phyloP scores from a whole-genome alignment of 2,888 invertebrate species.

The Sarcophaga variegata region DNA sequence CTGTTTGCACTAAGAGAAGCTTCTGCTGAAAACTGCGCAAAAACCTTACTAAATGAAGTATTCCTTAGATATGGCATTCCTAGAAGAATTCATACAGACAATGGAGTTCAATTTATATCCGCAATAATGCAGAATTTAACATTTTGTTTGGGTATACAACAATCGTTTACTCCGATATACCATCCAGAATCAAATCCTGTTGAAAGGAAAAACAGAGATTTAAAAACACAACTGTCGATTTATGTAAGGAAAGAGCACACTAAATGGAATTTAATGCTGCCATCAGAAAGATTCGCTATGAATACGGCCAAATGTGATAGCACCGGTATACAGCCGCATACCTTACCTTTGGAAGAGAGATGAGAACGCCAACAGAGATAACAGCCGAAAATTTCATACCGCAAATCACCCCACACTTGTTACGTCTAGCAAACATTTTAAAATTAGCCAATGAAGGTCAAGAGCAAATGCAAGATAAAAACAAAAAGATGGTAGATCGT shows the following conservation, averaged over 20 bases:
- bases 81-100: constrained; percentile 45
- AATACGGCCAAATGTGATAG: neutral
- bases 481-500: too few species aligned
- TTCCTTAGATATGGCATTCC: constrained; percentile 53
- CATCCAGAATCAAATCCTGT: constrained; percentile 38
- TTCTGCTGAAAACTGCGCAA: constrained; percentile 50
- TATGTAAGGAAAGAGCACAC: constrained; percentile 17
- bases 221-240: constrained; percentile 24
- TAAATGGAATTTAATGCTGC: constrained; percentile 69
- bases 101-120: constrained; percentile 49
- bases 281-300: constrained; percentile 71
- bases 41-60: constrained; percentile 50
- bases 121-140: constrained; percentile 24
- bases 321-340: neutral
- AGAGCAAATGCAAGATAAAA: too few species aligned
- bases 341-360: too few species aligned
- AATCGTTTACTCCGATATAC: constrained; percentile 26
- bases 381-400: too few species aligned
- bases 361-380: too few species aligned
- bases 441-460: too few species aligned
- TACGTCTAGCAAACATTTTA: too few species aligned
- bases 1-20: constrained; percentile 45
- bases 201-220: constrained; percentile 25
- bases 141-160: constrained; percentile 23
- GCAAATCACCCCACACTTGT: too few species aligned